These are phyloP conservation scores for Masnerella sp. DNA, from an alignment of 2,888 invertebrate species.

Conservation along the genomic window DNA sequence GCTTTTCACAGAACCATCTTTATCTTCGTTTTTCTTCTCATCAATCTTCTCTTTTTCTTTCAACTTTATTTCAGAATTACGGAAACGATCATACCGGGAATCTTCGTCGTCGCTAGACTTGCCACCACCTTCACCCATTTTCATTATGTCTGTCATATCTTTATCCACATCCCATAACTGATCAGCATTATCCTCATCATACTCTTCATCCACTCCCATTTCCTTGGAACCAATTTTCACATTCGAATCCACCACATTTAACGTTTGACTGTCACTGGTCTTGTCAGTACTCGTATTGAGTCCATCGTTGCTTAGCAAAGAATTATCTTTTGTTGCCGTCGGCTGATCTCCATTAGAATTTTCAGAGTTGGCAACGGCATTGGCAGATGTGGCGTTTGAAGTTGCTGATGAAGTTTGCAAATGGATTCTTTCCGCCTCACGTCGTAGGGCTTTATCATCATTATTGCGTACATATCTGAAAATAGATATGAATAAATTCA, in stretches of 20 bases:
- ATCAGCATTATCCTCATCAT: slow-evolving; percentile 80
- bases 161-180: slow-evolving; percentile 91
- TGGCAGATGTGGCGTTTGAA: slow-evolving; percentile 62
- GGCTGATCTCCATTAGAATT: slow-evolving; percentile 58
- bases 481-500: not conserved
- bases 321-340: slow-evolving; percentile 22
- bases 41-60: slow-evolving; percentile 78
- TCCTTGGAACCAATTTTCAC: slow-evolving; percentile 62
- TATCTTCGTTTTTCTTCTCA: slow-evolving; percentile 75
- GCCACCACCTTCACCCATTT: slow-evolving; percentile 80
- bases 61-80: slow-evolving; percentile 82
- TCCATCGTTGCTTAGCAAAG: slow-evolving; percentile 35
- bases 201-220: slow-evolving; percentile 74
- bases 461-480: slow-evolving; percentile 84
- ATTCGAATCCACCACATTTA: slow-evolving; percentile 64
- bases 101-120: slow-evolving; percentile 84
- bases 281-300: slow-evolving; percentile 64
- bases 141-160: slow-evolving; percentile 82
- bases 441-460: slow-evolving; percentile 86
- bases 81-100: slow-evolving; percentile 82
- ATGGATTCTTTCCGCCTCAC: slow-evolving; percentile 84
- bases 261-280: slow-evolving; percentile 68
- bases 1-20: slow-evolving; percentile 69
- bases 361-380: slow-evolving; percentile 61
- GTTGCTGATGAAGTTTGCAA: slow-evolving; percentile 71